Percentiles rank a stretch among this genome's conserved stretches.
phyloP scores from a whole-genome alignment of 2,797 vertebrate species.

The Coregonus suidteri region DNA sequence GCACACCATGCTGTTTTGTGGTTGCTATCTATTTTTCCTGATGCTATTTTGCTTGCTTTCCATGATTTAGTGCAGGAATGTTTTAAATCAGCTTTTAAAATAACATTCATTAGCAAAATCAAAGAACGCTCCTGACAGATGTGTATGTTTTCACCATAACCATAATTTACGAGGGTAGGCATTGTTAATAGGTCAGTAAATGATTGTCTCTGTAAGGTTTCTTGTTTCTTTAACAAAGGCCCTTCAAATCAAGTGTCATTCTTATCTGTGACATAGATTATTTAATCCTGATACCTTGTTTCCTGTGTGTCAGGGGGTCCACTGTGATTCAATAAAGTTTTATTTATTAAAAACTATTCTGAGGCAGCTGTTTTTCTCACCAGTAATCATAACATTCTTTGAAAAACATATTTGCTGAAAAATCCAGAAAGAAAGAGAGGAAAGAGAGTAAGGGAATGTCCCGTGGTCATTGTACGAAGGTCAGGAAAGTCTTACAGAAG shows the following conservation, averaged over 20 bases:
- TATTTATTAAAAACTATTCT: not conserved
- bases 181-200: not conserved
- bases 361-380: constrained; percentile 3
- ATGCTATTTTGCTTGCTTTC: not conserved
- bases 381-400: not conserved
- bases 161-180: not conserved
- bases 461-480: constrained; percentile 52
- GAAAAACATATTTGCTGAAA: not conserved
- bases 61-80: constrained; percentile 6
- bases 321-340: not conserved
- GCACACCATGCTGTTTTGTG: not conserved
- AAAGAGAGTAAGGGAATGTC: constrained; percentile 17
- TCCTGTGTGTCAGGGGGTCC: not conserved
- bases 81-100: not conserved
- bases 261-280: not conserved
- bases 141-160: not conserved
- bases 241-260: not conserved
- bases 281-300: not conserved
- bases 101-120: not conserved
- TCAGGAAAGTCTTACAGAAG: constrained; percentile 58
- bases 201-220: not conserved
- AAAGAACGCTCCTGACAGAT: not conserved
- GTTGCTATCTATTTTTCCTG: not conserved
- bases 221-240: not conserved
- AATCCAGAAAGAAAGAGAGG: constrained; percentile 12